Percentiles rank a stretch among this genome's conserved stretches.
phyloP scores from a whole-genome alignment of 2,113 vertebrate genomes.

The Nesoenas mayeri region DNA sequence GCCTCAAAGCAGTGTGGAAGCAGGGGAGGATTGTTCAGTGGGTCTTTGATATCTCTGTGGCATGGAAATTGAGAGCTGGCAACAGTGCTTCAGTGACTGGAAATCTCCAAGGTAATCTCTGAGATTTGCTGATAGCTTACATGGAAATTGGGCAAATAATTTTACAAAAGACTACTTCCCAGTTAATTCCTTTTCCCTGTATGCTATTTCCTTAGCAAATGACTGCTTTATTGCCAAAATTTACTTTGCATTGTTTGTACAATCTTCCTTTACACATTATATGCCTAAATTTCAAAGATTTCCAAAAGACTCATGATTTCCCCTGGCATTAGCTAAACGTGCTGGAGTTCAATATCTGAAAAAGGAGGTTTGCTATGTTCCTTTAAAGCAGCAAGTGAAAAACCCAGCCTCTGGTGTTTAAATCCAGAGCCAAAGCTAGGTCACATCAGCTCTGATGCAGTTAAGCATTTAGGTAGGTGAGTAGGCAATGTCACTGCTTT shows the following conservation, averaged over 20 bases:
- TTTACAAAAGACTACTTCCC: background rate
- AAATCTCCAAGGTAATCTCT: constrained; percentile 49
- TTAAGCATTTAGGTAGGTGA: background rate
- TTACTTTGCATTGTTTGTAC: background rate
- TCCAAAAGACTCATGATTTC: constrained; percentile 30
- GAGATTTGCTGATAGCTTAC: constrained; percentile 6
- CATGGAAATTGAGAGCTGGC: background rate
- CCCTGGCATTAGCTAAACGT: background rate
- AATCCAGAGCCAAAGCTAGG: background rate
- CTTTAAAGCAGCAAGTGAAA: background rate
- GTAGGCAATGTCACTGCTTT: background rate
- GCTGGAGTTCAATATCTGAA: background rate
- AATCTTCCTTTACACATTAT: constrained; percentile 1
- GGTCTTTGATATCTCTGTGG: background rate
- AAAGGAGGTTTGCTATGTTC: background rate
- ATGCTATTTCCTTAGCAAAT: background rate
- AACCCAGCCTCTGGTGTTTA: background rate
- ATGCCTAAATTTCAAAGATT: constrained; percentile 11
- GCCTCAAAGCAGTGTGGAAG: background rate
- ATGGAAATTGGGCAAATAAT: constrained; percentile 41
- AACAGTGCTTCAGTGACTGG: background rate
- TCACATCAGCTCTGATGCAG: background rate
- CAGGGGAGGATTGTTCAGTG: background rate
- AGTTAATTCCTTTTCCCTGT: constrained; percentile 15
- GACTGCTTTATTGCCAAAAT: background rate